phyloP scores from a whole-genome alignment of 1,140 invertebrate genomes.

The Papilio glaucus region DNA sequence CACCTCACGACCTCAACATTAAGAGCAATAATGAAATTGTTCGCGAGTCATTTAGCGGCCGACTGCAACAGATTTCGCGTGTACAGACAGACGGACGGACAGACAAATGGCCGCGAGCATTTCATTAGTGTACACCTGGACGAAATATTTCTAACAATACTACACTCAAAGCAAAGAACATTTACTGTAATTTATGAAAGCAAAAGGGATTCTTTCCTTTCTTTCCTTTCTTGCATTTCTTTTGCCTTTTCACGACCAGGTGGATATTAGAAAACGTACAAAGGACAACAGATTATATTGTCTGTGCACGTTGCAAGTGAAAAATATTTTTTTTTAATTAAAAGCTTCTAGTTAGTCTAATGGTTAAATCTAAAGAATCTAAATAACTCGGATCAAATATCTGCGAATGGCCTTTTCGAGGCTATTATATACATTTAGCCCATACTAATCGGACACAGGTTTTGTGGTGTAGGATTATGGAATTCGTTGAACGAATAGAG shows the following conservation, averaged over 20 bases:
- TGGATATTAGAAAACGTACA: constrained; percentile 2
- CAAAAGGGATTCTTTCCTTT: neutral
- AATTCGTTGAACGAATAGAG: too few species aligned
- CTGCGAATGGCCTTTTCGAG: too few species aligned
- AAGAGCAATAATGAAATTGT: constrained; percentile 53
- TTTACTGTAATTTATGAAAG: neutral
- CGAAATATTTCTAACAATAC: constrained; percentile 27
- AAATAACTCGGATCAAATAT: too few species aligned
- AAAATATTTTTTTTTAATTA: neutral
- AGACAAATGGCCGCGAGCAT: constrained; percentile 59
- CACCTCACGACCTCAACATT: constrained; percentile 36
- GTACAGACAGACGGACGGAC: constrained; percentile 45
- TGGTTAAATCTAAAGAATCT: too few species aligned
- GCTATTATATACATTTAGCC: too few species aligned
- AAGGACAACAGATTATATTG: constrained; percentile 3
- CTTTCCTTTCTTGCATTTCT: neutral
- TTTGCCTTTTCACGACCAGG: constrained; percentile 29
- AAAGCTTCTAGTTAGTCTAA: neutral
- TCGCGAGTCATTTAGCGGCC: constrained; percentile 42
- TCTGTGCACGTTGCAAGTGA: neutral
- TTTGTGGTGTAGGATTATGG: too few species aligned
- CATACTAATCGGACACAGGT: too few species aligned
- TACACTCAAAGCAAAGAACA: neutral
- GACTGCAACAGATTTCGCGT: constrained; percentile 40
- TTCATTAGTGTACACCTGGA: constrained; percentile 60